These are phyloP conservation scores for Dolichallabes microphthalmus DNA, from an alignment of 2,113 vertebrate species.

Conservation along the genomic window DNA sequence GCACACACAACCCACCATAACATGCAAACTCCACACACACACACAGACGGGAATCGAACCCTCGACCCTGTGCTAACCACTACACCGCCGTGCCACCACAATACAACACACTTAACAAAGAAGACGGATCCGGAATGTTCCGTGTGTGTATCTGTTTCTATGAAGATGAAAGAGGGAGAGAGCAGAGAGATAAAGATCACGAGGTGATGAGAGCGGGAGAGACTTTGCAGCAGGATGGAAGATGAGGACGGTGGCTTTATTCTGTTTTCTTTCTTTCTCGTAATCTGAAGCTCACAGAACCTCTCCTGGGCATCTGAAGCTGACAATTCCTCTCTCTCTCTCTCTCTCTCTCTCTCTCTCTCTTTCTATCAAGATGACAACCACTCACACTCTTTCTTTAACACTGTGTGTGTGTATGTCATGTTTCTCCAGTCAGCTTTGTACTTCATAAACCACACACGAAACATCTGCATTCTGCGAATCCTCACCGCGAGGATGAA, in stretches of 20 bases:
- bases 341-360: not conserved
- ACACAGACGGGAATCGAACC: too few relatives aligned
- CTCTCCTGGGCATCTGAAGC: not conserved
- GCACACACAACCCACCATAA: too few relatives aligned
- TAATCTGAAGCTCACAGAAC: not conserved
- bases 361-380: not conserved
- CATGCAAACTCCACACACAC: too few relatives aligned
- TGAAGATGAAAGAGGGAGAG: not conserved
- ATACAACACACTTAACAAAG: not conserved
- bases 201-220: not conserved
- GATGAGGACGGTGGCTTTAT: not conserved
- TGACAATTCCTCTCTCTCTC: not conserved
- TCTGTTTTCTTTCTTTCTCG: slow-evolving; percentile 8
- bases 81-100: not conserved
- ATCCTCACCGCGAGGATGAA: not conserved
- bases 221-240: not conserved
- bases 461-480: not conserved
- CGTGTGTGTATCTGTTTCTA: not conserved
- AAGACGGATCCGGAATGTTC: not conserved
- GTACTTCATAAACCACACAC: not conserved
- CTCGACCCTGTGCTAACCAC: too few relatives aligned
- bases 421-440: not conserved
- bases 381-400: not conserved
- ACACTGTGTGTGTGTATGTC: not conserved
- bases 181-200: not conserved